Evolutionary conservation across 2,888 invertebrate genomes (phyloP).

Genomic region (Allacma fusca): DNA sequence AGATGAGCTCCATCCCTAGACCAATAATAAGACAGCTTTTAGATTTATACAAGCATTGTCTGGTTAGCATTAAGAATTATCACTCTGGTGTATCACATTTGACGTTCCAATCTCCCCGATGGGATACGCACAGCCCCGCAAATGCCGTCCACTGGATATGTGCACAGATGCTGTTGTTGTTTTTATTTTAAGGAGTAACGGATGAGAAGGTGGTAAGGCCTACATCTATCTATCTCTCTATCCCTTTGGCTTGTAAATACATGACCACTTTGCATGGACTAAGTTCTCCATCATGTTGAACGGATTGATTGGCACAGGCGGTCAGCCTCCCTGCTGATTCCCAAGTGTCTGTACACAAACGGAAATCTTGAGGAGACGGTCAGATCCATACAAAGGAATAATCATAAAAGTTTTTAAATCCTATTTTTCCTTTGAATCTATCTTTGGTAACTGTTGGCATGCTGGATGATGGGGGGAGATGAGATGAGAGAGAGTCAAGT

Average conservation of each 20-base stretch:
- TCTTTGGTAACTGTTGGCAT: not conserved
- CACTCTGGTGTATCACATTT: not conserved
- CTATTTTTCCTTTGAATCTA: constrained; percentile 12
- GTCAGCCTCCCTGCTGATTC: constrained; percentile 40
- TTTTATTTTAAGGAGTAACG: not conserved
- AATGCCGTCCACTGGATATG: too few relatives aligned
- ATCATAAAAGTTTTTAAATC: constrained; percentile 13
- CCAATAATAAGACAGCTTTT: constrained; percentile 4
- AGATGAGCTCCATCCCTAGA: not conserved
- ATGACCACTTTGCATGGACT: not conserved
- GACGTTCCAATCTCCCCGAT: constrained; percentile 3
- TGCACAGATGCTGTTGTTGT: not conserved
- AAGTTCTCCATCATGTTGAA: constrained; percentile 17
- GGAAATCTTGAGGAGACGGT: not conserved
- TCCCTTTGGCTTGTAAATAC: not conserved
- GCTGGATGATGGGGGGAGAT: not conserved
- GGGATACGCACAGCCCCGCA: too few relatives aligned
- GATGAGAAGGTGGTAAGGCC: too few relatives aligned
- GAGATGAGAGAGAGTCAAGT: constrained; percentile 19
- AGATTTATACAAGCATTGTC: constrained; percentile 24
- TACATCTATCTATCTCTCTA: not conserved
- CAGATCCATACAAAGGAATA: not conserved
- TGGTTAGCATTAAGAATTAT: constrained; percentile 23
- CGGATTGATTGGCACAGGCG: constrained; percentile 44
- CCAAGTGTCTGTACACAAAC: not conserved